Conservation (phyloP, 2,797 vertebrate species). For the Presbytis comata region DNA sequence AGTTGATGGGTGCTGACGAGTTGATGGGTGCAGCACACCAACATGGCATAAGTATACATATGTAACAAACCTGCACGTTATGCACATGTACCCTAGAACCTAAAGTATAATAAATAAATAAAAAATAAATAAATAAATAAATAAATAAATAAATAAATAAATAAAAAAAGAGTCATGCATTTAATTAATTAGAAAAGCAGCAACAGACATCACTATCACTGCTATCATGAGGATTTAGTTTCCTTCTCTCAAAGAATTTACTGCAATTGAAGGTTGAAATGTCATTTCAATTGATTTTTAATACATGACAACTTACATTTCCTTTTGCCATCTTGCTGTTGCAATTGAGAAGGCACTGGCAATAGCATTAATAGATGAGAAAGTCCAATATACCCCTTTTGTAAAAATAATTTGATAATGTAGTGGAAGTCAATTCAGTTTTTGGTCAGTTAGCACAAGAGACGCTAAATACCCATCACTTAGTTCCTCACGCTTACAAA, state of each 20-base stretch:
- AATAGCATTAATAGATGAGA: slow-evolving; percentile 31
- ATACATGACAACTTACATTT: slow-evolving; percentile 70
- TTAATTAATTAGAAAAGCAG: slow-evolving; percentile 64
- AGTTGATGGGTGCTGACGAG: too few relatives aligned
- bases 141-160: too few relatives aligned
- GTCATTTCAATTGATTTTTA: slow-evolving; percentile 79
- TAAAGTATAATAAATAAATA: too few relatives aligned
- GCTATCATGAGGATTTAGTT: slow-evolving; percentile 33
- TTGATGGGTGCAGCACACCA: too few relatives aligned
- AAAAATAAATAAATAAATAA: too few relatives aligned
- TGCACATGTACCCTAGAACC: too few relatives aligned
- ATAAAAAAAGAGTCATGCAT: slow-evolving; percentile 1
- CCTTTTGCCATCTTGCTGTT: slow-evolving; percentile 27
- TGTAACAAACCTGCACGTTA: too few relatives aligned
- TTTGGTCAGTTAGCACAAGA: slow-evolving; percentile 21
- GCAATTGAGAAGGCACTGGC: slow-evolving; percentile 9
- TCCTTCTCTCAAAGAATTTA: slow-evolving; percentile 62
- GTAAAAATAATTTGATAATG: slow-evolving; percentile 64
- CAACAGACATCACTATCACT: not conserved
- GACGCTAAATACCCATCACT: slow-evolving; percentile 13
- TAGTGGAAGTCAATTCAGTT: slow-evolving; percentile 41
- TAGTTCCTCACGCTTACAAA: not conserved
- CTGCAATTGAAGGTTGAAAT: slow-evolving; percentile 59
- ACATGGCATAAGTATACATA: too few relatives aligned
- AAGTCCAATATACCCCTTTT: slow-evolving; percentile 10